Conservation (phyloP, 2,888 invertebrate species). For the Mythimna vitellina region DNA sequence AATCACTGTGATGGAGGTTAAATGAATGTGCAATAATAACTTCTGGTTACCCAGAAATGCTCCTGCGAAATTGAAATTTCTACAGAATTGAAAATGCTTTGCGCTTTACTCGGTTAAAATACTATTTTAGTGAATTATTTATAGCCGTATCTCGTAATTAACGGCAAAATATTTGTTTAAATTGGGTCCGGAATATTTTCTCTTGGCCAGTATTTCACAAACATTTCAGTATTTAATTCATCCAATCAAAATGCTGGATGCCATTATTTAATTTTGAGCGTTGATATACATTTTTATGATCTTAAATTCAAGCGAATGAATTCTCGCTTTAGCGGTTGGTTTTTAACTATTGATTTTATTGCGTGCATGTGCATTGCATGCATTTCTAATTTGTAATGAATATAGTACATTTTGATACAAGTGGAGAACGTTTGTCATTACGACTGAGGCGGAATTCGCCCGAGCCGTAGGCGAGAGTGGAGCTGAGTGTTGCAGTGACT, state of each 20-base stretch:
- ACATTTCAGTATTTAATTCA: neutral
- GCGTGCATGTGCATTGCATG: no score
- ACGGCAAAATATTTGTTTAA: neutral
- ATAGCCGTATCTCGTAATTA: neutral
- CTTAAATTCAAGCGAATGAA: neutral
- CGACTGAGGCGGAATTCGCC: no score
- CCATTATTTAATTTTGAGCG: neutral
- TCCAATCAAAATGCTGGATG: neutral
- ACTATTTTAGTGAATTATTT: neutral
- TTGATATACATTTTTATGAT: neutral
- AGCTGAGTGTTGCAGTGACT: no score
- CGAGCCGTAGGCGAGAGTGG: no score
- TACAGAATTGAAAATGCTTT: neutral
- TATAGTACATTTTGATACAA: neutral
- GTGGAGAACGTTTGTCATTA: no score
- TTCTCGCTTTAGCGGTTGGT: neutral
- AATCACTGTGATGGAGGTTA: neutral
- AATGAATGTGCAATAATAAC: neutral
- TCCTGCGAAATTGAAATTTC: neutral
- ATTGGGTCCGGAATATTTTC: neutral
- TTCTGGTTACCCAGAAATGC: neutral
- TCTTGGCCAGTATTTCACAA: no score
- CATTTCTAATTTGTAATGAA: no score
- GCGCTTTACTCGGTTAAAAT: neutral
- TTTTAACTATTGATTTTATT: neutral